Evolutionary conservation across 2,888 invertebrate species (phyloP).

Genomic region (Allygus modestus): DNA sequence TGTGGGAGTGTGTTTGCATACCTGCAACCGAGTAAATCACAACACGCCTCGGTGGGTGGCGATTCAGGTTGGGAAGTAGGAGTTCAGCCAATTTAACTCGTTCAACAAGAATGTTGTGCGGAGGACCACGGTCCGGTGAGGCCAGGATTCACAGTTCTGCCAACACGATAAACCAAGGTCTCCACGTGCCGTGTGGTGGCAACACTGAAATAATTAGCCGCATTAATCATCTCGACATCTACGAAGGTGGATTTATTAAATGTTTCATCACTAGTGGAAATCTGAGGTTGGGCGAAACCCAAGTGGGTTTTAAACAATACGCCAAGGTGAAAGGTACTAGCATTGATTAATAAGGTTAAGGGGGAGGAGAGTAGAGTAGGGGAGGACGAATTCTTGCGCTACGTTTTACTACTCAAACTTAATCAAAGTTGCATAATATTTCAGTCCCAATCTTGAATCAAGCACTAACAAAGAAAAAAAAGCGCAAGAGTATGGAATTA

Average conservation of each 20-base stretch:
- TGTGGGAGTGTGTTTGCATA: background rate
- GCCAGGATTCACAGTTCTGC: background rate
- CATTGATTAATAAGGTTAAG: too few species aligned
- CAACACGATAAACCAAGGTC: constrained; percentile 25
- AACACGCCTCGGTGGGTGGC: background rate
- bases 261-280: too few species aligned
- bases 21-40: background rate
- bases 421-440: too few species aligned
- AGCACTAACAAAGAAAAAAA: too few species aligned
- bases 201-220: constrained; percentile 14
- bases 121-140: constrained; percentile 5
- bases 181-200: constrained; percentile 20
- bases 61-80: background rate
- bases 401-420: too few species aligned
- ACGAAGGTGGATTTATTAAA: background rate
- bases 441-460: too few species aligned
- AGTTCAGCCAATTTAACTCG: constrained; percentile 23
- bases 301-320: too few species aligned
- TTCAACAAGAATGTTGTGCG: constrained; percentile 17
- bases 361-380: too few species aligned
- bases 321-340: too few species aligned
- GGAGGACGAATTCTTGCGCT: too few species aligned
- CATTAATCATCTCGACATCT: background rate
- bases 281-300: too few species aligned
- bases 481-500: too few species aligned